Base-by-base conservation (phyloP, 2,888 invertebrate genomes). In the Andrena camellia region DNA sequence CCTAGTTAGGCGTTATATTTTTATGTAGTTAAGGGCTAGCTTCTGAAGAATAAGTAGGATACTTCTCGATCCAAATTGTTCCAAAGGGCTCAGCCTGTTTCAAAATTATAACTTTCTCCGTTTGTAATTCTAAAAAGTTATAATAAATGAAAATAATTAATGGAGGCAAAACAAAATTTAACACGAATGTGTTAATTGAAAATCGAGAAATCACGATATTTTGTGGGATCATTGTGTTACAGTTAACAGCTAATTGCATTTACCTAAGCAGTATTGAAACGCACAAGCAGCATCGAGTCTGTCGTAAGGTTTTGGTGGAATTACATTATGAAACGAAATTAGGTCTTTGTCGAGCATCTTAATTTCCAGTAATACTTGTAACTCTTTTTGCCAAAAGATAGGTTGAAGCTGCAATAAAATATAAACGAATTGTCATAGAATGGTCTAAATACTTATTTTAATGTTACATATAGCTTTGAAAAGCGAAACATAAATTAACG, bases 261-360 rank as follows among this genome's bases (percentile, higher is more conserved):
- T 68, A 83, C 83, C 83, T n/a, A 83, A 70, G n/a, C 77, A 76
- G 26, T 66, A 23, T 7, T 1, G n/a, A 20, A 83, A 81, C 23
- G 42, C 42, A n/a, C 5, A 23, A 26, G 54, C 50, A 42, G 76
- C 81, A 48, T 83, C 83, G 7, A 17, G 0, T 68, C 23, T 81
- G 3, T 6, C 64, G 26, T 77, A 81, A 59, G 1, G 2, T 8
- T 67, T 26, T 5, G 72, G 54, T n/a, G 81, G 13, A 54, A 83
- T 69, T 54, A 83, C 2, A 10, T 69, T 76, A 7, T 60, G 42
- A 63, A 83, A 83, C 23, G 42, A 35, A 4, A 69, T 29, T n/a
- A 63, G 0, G 8, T 26, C 48, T 2, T 5, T 1, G 0, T 73
- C 54, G 0, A 83, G 7, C 26, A n/a, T n/a, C n/a, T n/a, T 42